phyloP scores from a whole-genome alignment of 2,888 invertebrate species.

The Ormyrus nitidulus region DNA sequence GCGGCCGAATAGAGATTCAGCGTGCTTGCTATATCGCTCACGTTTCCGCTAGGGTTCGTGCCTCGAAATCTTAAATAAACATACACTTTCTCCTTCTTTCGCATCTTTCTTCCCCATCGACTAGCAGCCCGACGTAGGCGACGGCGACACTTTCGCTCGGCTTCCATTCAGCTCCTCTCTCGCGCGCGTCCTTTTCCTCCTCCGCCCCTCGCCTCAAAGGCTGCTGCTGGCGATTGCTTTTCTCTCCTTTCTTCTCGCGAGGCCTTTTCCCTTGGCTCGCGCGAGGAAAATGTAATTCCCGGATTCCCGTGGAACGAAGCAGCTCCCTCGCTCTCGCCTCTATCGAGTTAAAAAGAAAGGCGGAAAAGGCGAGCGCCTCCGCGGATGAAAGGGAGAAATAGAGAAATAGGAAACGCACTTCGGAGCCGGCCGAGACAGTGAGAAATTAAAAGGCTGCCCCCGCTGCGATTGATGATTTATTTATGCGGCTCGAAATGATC shows the following conservation, averaged over 20 bases:
- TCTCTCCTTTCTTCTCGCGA: conserved; percentile 27
- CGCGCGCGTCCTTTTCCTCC: background rate
- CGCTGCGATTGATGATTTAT: conserved; percentile 44
- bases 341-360: conserved; percentile 4
- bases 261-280: conserved; percentile 20
- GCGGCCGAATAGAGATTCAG: background rate
- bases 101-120: background rate
- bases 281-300: conserved; percentile 43
- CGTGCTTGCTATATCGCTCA: background rate
- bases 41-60: background rate
- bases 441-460: conserved; percentile 40
- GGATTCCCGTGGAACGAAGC: conserved; percentile 38
- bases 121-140: background rate
- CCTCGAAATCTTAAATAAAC: conserved; percentile 36
- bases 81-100: conserved; percentile 9
- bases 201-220: conserved; percentile 6
- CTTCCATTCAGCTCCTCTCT: background rate
- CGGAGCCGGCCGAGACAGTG: background rate
- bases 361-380: background rate
- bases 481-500: background rate
- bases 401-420: background rate
- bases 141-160: conserved; percentile 34
- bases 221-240: conserved; percentile 40
- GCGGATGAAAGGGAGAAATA: background rate
- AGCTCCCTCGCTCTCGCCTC: background rate